Base-by-base conservation (phyloP, 2,888 invertebrate species). In the Neelides folsomi region DNA sequence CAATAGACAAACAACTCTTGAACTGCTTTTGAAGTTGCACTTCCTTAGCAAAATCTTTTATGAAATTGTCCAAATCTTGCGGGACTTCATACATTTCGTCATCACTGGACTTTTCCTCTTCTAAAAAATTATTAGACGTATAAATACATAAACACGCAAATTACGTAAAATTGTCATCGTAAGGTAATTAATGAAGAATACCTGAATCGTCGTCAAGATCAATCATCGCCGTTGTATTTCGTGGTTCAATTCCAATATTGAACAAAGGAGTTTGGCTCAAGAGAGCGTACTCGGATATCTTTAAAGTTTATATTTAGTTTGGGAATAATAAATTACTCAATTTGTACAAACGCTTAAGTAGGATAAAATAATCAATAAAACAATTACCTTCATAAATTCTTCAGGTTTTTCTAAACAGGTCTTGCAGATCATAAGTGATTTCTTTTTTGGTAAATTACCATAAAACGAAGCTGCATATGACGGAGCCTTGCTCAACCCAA, bases 341-440 rank as follows among this genome's bases (percentile, higher is more conserved):
- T n/a, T n/a, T n/a, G n/a, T n/a, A n/a, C n/a, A n/a, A n/a, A n/a
- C n/a, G n/a, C n/a, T n/a, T n/a, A n/a, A n/a, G n/a, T n/a, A n/a
- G n/a, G n/a, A n/a, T n/a, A n/a, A n/a, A n/a, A n/a, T n/a, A n/a
- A n/a, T n/a, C n/a, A n/a, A n/a, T n/a, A n/a, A n/a, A n/a, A n/a
- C n/a, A n/a, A n/a, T 49, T 51, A 57, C 59, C 41, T 47, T 48
- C 27, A 45, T 19, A 46, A 49, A 59, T 8, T 19, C 36, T 12
- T 55, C 47, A 9, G 57, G 57, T 18, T 46, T 47, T 10, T 10
- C 15, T 10, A 51, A 16, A 40, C 57, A 59, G 1, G 36, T 35
- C 1, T 9, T 20, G 37, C 59, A 59, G 10, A 59, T 47, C 44
- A 53, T 53, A n/a, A 42, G 13, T 16, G n/a, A 18, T 15, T 42